Base-by-base conservation (phyloP, 1,140 invertebrate genomes). In the Drosophila kepulauana region DNA sequence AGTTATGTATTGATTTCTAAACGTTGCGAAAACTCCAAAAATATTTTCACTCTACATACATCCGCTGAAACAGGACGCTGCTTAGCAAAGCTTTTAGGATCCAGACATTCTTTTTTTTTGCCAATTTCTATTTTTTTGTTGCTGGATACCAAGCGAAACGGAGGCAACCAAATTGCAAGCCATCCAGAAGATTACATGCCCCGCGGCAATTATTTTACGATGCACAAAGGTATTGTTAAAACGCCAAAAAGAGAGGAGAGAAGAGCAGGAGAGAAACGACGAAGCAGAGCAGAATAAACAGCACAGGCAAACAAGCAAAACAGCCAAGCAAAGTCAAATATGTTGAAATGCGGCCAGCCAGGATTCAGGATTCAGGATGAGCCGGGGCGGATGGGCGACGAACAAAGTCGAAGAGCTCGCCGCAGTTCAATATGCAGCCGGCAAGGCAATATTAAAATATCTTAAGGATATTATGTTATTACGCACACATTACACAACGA, bases 401-500 rank as follows among this genome's bases (percentile, higher is more conserved):
- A 33, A 64, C 25, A n/a, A 30, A 70, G 43, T 35, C 13, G 35
- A 16, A 67, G 30, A 15, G 13, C 69, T 81, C 72, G 75, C 78
- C 88, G 68, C 88, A 84, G 88, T 91, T 91, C 88, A 91, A 91
- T 91, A 91, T 91, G 81, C 84, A 89, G 81, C 81, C 78, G 81
- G 78, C 85, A 78, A 78, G 84, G 84, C 84, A 87, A 87, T 87
- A 87, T 87, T 87, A 81, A 91, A 88, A 91, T 91, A 91, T 91
- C 88, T 91, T 91, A 91, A 91, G 88, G 88, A 91, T 91, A 91
- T 91, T 91, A 91, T 91, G 84, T 86, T 89, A 90, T 89, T 90
- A 89, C 86, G 85, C 75, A 89, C 85, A 89, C 85, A 89, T 89
- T 89, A 89, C 85, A 85, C 74, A 88, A 52, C 63, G 68, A 48